These are phyloP conservation scores for Turdus rufiventris DNA, from an alignment of 2,113 vertebrate species.

Conservation along the genomic window DNA sequence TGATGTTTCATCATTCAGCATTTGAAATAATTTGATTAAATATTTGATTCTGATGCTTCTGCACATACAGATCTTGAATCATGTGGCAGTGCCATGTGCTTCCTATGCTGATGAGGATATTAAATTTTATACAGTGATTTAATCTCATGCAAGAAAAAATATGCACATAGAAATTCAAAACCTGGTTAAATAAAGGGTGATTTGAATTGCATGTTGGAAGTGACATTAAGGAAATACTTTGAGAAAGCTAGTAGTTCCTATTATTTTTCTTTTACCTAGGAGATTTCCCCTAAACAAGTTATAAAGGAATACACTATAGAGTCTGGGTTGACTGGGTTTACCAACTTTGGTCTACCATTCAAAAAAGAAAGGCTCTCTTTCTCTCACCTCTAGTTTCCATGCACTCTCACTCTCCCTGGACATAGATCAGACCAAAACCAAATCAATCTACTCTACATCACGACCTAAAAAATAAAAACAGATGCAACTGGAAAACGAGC, in stretches of 20 bases:
- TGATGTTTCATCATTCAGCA: not conserved
- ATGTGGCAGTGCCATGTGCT: not conserved
- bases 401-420: not conserved
- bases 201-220: not conserved
- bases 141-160: not conserved
- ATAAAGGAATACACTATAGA: not conserved
- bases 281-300: not conserved
- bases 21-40: not conserved
- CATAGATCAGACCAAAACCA: not conserved
- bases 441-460: not conserved
- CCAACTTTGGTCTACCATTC: not conserved
- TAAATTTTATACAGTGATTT: not conserved
- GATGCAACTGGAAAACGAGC: not conserved
- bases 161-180: not conserved
- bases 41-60: not conserved
- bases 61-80: not conserved
- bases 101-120: not conserved
- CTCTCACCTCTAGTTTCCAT: not conserved
- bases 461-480: not conserved
- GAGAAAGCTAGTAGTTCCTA: not conserved
- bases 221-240: not conserved
- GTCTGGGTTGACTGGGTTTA: not conserved
- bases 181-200: not conserved
- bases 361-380: not conserved
- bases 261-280: not conserved